Conservation (phyloP, 30 jellyfish, hydroid and myxozoan genomes). For the Phacellophora camtschatica region DNA sequence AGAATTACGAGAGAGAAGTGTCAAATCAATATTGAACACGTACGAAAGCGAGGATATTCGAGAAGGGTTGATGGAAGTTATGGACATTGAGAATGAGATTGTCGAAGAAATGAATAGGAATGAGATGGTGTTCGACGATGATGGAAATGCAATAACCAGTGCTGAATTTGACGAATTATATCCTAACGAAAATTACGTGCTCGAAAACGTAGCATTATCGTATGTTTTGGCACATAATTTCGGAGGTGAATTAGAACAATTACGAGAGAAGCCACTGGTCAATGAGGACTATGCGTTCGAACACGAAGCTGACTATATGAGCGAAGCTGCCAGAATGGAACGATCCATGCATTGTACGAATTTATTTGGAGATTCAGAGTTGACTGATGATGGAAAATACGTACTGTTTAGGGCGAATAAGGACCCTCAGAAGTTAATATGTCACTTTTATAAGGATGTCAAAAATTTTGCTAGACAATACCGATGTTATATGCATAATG, state of each 20-base stretch:
- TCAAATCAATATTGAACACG: not conserved
- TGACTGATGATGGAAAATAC: too few species aligned
- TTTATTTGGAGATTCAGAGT: too few species aligned
- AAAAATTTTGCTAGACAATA: not conserved
- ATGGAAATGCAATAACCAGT: not conserved
- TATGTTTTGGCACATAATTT: not conserved
- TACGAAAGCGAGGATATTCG: not conserved
- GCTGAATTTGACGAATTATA: not conserved
- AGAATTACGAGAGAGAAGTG: not conserved
- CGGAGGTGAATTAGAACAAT: not conserved
- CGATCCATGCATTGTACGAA: too few species aligned
- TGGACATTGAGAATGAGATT: not conserved
- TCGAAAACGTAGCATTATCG: not conserved
- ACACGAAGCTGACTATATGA: too few species aligned
- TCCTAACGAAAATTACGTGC: not conserved
- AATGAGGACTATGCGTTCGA: too few species aligned
- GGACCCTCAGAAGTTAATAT: not conserved
- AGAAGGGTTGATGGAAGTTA: not conserved
- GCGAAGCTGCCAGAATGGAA: too few species aligned
- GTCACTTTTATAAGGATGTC: not conserved
- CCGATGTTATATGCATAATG: not conserved
- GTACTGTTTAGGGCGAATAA: not conserved
- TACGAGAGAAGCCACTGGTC: too few species aligned
- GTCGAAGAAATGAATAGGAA: not conserved
- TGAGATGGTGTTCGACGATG: not conserved